Conservation (phyloP, 2,888 invertebrate species). For the Phaedon cochleariae region DNA sequence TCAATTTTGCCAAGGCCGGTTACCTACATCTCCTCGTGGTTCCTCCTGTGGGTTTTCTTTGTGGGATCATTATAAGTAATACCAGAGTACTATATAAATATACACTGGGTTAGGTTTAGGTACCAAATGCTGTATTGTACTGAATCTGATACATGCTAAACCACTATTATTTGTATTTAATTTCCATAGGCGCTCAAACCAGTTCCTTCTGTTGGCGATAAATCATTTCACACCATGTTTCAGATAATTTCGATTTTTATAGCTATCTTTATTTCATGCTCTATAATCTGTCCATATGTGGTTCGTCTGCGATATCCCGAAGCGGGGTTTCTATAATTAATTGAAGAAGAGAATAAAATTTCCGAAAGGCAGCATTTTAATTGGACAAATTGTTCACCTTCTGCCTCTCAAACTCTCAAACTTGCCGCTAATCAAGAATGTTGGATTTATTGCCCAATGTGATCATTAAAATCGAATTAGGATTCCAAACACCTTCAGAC, state of each 20-base stretch:
- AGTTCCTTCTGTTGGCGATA: background rate
- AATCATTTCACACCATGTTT: background rate
- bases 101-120: too few species aligned
- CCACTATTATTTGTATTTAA: background rate
- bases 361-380: slow-evolving; percentile 23
- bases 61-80: too few species aligned
- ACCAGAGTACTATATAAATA: too few species aligned
- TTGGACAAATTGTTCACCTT: slow-evolving; percentile 32
- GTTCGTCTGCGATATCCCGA: background rate
- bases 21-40: too few species aligned
- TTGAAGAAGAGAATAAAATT: slow-evolving; percentile 12
- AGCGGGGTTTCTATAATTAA: background rate
- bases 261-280: background rate
- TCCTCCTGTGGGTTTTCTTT: too few species aligned
- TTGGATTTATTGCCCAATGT: slow-evolving; percentile 35
- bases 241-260: background rate
- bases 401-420: slow-evolving; percentile 27
- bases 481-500: slow-evolving; percentile 27
- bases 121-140: too few species aligned
- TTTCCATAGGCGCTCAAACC: background rate
- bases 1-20: too few species aligned
- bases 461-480: slow-evolving; percentile 38
- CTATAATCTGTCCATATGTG: background rate
- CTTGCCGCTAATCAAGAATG: slow-evolving; percentile 31
- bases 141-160: too few species aligned